Conservation (phyloP, 2,113 vertebrate species). For the Sarotherodon lohbergeri region DNA sequence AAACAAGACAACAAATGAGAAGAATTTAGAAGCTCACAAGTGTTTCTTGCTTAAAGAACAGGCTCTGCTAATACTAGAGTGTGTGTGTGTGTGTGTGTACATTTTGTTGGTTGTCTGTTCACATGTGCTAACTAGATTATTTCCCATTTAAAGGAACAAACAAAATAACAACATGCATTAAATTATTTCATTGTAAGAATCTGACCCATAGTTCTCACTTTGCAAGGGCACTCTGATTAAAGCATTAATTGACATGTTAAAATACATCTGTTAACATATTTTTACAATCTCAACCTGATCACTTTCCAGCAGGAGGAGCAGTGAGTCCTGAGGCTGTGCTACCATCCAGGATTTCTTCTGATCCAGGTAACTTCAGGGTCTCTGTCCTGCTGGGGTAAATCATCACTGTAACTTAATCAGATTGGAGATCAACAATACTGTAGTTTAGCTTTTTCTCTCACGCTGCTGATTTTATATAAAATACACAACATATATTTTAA, state of each 20-base stretch:
- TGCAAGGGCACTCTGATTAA: accelerated
- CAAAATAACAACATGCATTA: neutral
- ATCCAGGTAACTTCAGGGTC: neutral
- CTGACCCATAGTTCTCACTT: neutral
- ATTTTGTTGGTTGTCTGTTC: neutral
- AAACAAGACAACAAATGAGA: neutral
- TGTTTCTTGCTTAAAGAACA: neutral
- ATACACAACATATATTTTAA: neutral
- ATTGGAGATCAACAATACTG: accelerated
- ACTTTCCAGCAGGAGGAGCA: neutral
- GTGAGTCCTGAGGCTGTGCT: neutral
- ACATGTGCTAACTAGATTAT: neutral
- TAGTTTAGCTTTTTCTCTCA: accelerated
- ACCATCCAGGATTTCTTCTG: neutral
- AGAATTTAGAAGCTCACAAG: neutral
- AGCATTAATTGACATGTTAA: no score
- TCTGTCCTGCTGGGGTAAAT: neutral
- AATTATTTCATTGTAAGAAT: neutral
- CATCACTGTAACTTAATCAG: neutral
- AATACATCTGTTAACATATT: neutral
- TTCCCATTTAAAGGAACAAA: neutral
- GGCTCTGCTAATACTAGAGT: neutral
- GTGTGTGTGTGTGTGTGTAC: neutral
- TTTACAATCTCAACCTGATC: neutral
- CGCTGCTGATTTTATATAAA: neutral